A percentile compares a stretch with the other conserved stretches of the same genome.
These are phyloP conservation scores for Drosophila melanosoma DNA, from an alignment of 2,888 invertebrate genomes.

Conservation along the genomic window DNA sequence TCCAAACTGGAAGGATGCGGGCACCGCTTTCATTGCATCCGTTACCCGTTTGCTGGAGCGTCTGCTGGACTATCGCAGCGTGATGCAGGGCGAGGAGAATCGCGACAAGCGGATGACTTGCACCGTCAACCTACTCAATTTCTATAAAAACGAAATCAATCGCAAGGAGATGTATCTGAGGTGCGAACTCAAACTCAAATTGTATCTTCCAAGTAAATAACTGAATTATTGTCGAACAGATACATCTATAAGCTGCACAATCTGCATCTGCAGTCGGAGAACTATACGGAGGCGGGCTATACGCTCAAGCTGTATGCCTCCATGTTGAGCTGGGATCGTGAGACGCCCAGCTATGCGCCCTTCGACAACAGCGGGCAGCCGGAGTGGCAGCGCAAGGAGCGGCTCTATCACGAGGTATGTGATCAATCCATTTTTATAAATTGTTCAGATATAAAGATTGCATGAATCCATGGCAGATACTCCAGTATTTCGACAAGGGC, in stretches of 20 bases:
- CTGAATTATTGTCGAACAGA: constrained; percentile 76
- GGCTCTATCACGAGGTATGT: constrained; percentile 89
- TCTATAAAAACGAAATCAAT: constrained; percentile 98
- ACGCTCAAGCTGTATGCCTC: constrained; percentile 97
- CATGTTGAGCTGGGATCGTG: constrained; percentile 93
- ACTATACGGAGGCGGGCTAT: constrained; percentile 97
- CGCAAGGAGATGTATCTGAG: constrained; percentile 97
- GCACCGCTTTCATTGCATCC: constrained; percentile 96
- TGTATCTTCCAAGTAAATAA: background rate
- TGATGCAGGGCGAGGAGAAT: constrained; percentile 97
- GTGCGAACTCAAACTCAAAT: constrained; percentile 37
- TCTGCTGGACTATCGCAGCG: constrained; percentile 96
- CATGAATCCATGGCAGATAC: constrained; percentile 86
- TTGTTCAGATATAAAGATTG: too few relatives aligned
- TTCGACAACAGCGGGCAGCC: constrained; percentile 91
- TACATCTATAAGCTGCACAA: constrained; percentile 98
- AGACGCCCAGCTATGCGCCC: constrained; percentile 86
- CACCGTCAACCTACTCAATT: constrained; percentile 97
- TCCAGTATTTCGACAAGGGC: constrained; percentile 96
- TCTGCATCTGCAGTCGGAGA: constrained; percentile 95
- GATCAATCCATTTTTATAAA: background rate
- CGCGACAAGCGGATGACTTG: constrained; percentile 98
- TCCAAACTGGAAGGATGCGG: constrained; percentile 96
- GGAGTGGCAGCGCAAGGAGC: constrained; percentile 96
- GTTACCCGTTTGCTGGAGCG: constrained; percentile 95